These are phyloP conservation scores for Netelia virgata DNA, from an alignment of 2,888 invertebrate genomes.

Conservation along the genomic window DNA sequence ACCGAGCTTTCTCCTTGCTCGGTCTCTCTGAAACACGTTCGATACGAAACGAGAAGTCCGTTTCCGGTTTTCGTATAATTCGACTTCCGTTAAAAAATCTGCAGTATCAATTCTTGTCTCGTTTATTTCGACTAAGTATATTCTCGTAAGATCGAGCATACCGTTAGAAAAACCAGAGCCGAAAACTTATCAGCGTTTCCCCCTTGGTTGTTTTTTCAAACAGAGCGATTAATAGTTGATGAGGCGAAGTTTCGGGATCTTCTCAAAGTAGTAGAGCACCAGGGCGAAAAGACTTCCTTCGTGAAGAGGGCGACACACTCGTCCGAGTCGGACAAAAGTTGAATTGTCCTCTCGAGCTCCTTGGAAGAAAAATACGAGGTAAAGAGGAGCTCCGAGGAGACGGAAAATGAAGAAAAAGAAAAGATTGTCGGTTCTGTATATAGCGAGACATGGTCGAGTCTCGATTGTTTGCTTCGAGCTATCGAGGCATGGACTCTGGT, in stretches of 20 bases:
- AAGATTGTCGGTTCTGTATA: constrained; percentile 10
- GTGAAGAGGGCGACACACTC: constrained; percentile 24
- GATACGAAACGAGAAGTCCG: constrained; percentile 14
- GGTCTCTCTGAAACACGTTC: constrained; percentile 17
- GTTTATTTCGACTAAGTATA: background rate
- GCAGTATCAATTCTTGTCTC: background rate
- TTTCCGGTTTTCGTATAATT: background rate
- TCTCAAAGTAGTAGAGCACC: background rate
- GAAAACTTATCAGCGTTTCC: background rate
- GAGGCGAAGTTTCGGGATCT: constrained; percentile 24
- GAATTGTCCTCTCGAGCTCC: constrained; percentile 36
- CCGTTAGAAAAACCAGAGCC: background rate
- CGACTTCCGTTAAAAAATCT: background rate
- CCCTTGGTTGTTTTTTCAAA: constrained; percentile 1
- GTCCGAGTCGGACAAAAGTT: constrained; percentile 33
- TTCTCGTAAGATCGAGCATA: background rate
- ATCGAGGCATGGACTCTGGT: constrained; percentile 36
- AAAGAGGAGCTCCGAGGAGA: constrained; percentile 2
- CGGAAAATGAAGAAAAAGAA: constrained; percentile 25
- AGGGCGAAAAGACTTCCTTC: constrained; percentile 3
- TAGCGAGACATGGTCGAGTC: constrained; percentile 14
- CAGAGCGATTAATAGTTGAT: constrained; percentile 21
- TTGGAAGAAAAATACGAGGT: constrained; percentile 43
- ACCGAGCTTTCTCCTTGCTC: constrained; percentile 20
- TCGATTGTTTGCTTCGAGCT: constrained; percentile 53